phyloP scores from a whole-genome alignment of 2,888 invertebrate genomes.

The Drosophila siamana region DNA sequence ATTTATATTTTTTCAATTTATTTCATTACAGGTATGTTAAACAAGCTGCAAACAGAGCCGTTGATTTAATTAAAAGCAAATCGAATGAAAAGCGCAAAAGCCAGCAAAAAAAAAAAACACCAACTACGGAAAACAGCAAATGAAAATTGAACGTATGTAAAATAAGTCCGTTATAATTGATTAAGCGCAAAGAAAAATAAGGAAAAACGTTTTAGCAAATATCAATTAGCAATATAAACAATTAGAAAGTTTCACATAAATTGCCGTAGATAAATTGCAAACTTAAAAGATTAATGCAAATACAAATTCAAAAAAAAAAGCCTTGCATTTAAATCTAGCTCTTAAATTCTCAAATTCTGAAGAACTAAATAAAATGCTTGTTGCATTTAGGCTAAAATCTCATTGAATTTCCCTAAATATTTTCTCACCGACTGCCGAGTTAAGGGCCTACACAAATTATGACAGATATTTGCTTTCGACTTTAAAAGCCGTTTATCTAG shows the following conservation, averaged over 20 bases:
- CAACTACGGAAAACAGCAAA: conserved; percentile 9
- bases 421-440: conserved; percentile 36
- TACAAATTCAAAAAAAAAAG: neutral
- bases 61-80: conserved; percentile 60
- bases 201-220: conserved; percentile 4
- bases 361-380: neutral
- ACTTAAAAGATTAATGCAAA: neutral
- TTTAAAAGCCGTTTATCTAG: conserved; percentile 58
- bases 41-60: conserved; percentile 52
- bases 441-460: conserved; percentile 55
- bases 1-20: conserved; percentile 40
- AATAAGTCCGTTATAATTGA: conserved; percentile 27
- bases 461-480: conserved; percentile 62
- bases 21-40: conserved; percentile 71
- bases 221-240: conserved; percentile 41
- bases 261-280: neutral
- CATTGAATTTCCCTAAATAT: neutral
- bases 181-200: conserved; percentile 12
- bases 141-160: conserved; percentile 12
- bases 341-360: neutral
- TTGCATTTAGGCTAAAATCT: neutral
- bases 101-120: conserved; percentile 18
- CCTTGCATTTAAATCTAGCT: no score
- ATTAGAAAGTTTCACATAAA: neutral
- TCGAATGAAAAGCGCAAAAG: conserved; percentile 36